Evolutionary conservation across 1,140 invertebrate species (phyloP), one percentile per base, ranked within the genome.

Genomic region (Camponotus pennsylvanicus): DNA sequence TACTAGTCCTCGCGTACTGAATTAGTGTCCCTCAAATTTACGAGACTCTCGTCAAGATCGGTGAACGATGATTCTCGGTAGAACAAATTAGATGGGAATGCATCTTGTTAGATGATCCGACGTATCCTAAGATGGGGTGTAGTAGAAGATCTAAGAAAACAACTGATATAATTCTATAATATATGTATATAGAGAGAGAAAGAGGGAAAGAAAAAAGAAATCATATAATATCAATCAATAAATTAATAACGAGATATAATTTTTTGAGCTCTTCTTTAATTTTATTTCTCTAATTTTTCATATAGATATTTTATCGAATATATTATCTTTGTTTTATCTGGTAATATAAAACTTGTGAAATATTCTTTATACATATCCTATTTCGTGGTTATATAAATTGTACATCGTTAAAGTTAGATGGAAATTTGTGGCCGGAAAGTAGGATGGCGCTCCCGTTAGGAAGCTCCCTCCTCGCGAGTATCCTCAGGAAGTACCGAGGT

Each of bases 401-500:
- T 64, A 59, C 52, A 27, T 73, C 45, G 66, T 84, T 84, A 75
- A 67, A 52, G 45, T 75, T 76, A 83, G 86, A 85, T 77, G 45
- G 71, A 84, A 85, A 84, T 85, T 87, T 84, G 73, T 75, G 73
- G 32, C 45, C 55, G 66, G 80, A 76, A 75, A 82, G 45, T 77
- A 86, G 64, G 34, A 55, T 61, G 52, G 59, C 40, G 82, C 89
- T 93, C 90, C 92, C 92, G 93, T 94, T 94, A 93, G 89, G 86
- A 89, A 82, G 71, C 86, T 94, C 92, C 92, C 92, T 91, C 73
- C 86, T 92, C 80, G 85, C 64, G 87, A 89, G 89, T 90, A 91
- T 92, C 91, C 90, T 89, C 87, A 91, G 92, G 93, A 93, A 93
- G 90, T 92, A 66, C 85, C 59, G 88, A 90, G 93, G 93, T 93